phyloP scores from a whole-genome alignment of 2,113 vertebrate genomes.

The Macrotus californicus region DNA sequence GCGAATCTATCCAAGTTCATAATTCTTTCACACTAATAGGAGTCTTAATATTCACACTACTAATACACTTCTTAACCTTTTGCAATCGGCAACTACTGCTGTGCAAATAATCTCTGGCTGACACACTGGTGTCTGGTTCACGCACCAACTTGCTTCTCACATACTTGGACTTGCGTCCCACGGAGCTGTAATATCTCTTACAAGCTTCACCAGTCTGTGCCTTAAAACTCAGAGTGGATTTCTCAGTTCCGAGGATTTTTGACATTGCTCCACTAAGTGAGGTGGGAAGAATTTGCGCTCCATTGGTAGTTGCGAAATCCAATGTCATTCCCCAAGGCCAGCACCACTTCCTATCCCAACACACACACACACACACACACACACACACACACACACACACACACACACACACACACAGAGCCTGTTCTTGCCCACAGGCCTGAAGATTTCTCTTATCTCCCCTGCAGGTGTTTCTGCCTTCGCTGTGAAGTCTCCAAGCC shows the following conservation, averaged over 20 bases:
- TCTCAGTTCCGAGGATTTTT: background rate
- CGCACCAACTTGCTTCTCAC: accelerated
- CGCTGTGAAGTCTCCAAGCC: background rate
- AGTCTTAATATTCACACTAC: background rate
- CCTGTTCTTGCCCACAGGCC: background rate
- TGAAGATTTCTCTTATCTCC: background rate
- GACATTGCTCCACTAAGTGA: constrained; percentile 14
- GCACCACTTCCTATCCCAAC: background rate
- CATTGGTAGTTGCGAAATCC: background rate
- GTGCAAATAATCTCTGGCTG: constrained; percentile 45
- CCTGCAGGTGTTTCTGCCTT: background rate
- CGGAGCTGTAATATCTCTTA: background rate
- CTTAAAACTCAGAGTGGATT: background rate
- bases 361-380: background rate
- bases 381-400: background rate
- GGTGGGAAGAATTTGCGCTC: background rate
- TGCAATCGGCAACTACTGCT: background rate
- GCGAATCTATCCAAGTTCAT: background rate
- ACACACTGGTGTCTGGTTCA: background rate
- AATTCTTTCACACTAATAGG: background rate
- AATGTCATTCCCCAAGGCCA: background rate
- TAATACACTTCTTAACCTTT: background rate
- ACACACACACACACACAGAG: too few relatives aligned
- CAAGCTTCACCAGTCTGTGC: background rate
- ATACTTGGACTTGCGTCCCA: background rate